Percentiles rank a stretch among this genome's conserved stretches.
phyloP scores from a whole-genome alignment of 2,888 invertebrate species.

The Tubulanus polymorphus region DNA sequence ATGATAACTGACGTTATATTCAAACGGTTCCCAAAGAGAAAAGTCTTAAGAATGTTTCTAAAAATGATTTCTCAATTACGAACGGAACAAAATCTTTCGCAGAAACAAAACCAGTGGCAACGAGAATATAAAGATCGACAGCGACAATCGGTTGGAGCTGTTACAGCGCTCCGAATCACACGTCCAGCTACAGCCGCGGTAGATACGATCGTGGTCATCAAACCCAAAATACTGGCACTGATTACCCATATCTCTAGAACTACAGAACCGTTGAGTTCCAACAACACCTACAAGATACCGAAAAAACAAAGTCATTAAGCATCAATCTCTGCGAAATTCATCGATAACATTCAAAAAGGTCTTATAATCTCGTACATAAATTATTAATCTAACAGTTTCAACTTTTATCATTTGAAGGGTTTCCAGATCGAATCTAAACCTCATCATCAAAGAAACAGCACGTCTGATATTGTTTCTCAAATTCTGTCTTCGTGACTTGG shows the following conservation, averaged over 20 bases:
- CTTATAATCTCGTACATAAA: too few species aligned
- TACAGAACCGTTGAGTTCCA: constrained; percentile 53
- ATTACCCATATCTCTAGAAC: constrained; percentile 50
- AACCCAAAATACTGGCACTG: constrained; percentile 53
- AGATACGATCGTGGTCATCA: constrained; percentile 52
- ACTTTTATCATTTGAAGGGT: not conserved
- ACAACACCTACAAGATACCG: constrained; percentile 43
- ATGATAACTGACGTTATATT: too few species aligned
- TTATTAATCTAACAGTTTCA: not conserved
- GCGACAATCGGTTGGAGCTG: not conserved
- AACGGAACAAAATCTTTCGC: too few species aligned
- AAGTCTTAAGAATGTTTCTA: too few species aligned
- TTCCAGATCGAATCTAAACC: too few species aligned
- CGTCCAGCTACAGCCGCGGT: constrained; percentile 52
- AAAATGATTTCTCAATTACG: too few species aligned
- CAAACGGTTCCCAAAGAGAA: too few species aligned
- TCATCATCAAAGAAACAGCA: too few species aligned
- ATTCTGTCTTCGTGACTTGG: too few species aligned
- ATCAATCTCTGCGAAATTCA: not conserved
- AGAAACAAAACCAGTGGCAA: too few species aligned
- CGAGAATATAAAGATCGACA: not conserved
- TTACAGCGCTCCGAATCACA: constrained; percentile 49
- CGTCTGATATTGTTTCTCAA: too few species aligned
- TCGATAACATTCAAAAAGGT: too few species aligned
- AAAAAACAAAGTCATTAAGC: not conserved